These are phyloP conservation scores for Vulpes lagopus DNA, from an alignment of 2,113 vertebrate genomes.

Conservation along the genomic window DNA sequence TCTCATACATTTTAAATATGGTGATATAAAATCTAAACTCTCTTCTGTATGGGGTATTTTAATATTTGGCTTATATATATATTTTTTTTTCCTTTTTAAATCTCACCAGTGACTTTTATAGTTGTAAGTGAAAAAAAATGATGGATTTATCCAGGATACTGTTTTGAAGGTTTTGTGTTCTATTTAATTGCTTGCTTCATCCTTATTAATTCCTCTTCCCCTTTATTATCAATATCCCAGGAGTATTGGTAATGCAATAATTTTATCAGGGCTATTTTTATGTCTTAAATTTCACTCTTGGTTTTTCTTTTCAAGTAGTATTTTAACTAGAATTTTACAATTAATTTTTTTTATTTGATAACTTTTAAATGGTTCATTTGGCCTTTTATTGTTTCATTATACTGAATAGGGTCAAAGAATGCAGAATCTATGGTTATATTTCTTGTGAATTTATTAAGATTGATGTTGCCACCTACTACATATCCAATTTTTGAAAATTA, in stretches of 20 bases:
- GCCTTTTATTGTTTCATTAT: not conserved
- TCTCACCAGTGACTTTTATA: not conserved
- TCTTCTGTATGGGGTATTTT: not conserved
- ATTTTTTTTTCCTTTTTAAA: not conserved
- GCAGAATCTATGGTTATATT: not conserved
- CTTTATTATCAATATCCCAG: not conserved
- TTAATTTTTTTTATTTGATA: not conserved
- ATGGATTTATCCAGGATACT: not conserved
- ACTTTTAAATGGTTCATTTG: no score
- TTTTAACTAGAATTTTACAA: not conserved
- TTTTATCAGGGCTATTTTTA: not conserved
- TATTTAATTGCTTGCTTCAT: not conserved
- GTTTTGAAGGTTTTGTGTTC: not conserved
- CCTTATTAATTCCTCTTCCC: not conserved
- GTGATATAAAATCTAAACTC: not conserved
- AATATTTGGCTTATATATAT: not conserved
- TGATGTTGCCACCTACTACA: not conserved
- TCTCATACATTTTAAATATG: not conserved
- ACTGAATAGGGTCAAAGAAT: not conserved
- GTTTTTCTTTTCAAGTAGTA: slow-evolving; percentile 13
- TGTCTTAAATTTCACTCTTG: not conserved
- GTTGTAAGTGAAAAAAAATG: not conserved
- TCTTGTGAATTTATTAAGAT: slow-evolving; percentile 15
- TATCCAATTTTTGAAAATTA: not conserved
- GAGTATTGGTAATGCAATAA: not conserved